Evolutionary conservation across 1,140 invertebrate species (phyloP), one percentile per base, ranked within the genome.

Genomic region (Drosophila yakuba): DNA sequence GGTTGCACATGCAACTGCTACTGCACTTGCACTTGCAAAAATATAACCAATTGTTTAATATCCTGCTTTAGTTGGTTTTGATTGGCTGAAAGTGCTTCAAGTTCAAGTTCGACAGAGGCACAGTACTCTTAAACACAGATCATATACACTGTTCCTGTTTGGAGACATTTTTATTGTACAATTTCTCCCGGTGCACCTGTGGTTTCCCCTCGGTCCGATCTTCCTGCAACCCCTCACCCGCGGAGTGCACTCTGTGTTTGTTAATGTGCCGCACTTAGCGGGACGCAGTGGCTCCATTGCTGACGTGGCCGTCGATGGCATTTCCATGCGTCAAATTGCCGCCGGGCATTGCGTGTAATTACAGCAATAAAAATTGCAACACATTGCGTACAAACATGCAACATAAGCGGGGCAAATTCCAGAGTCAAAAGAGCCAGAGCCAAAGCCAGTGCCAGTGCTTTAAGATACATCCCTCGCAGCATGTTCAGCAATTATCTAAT

Each of bases 261-360:
- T 74, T 88, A 86, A 86, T 79, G 76, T 86, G 83, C 75, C 67
- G 67, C 83, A 83, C 78, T 86, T 86, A 83, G 83, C 68, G 60
- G 41, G 72, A 38, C 35, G 64, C 47, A 20, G 57, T 41, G 23
- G 58, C 52, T 60, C 50, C 57, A 28, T 38, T 48, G 71, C 80
- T 85, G 81, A 78, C 74, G 56, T 84, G 83, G 74, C 81, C 68
- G 66, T 86, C 74, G 78, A 72, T 89, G 80, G 76, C 78, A 89
- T 89, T 89, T 89, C 75, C 84, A 90, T 90, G 84, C 84, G 85
- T 89, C 84, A 89, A 89, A 89, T 89, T 89, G 84, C 80, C 74
- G 84, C 79, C 66, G 63, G 81, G 79, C 80, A 80, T 84, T 89
- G 84, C 84, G 84, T 89, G 85, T 88, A 88, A 89, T 89, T 89